phyloP scores from a whole-genome alignment of 1,140 invertebrate genomes.

The Magallana gigas region DNA sequence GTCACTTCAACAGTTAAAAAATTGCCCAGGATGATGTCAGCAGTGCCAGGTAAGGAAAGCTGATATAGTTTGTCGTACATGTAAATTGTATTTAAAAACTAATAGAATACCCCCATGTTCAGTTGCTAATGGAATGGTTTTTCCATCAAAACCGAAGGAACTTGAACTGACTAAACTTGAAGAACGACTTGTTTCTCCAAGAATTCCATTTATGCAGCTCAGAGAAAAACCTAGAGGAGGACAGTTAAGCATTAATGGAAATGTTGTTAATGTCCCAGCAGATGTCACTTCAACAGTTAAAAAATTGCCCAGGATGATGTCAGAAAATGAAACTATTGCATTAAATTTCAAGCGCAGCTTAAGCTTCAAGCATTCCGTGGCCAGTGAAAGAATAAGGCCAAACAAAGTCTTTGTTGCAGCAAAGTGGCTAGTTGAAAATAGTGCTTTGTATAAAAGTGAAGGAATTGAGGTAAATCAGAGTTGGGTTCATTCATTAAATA shows the following conservation, averaged over 20 bases:
- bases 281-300: slow-evolving; percentile 45
- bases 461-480: slow-evolving; percentile 34
- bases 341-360: slow-evolving; percentile 47
- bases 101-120: slow-evolving; percentile 48
- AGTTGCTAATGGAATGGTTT: slow-evolving; percentile 51
- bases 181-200: slow-evolving; percentile 42
- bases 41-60: neutral
- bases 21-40: no score
- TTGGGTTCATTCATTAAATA: neutral
- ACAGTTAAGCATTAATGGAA: slow-evolving; percentile 44
- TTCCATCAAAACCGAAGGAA: slow-evolving; percentile 51
- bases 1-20: no score
- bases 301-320: slow-evolving; percentile 26
- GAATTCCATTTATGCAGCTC: slow-evolving; percentile 61
- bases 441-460: slow-evolving; percentile 37
- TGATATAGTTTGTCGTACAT: slow-evolving; percentile 49
- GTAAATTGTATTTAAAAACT: neutral
- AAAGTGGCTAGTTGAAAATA: slow-evolving; percentile 46
- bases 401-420: slow-evolving; percentile 30
- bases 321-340: slow-evolving; percentile 37
- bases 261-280: slow-evolving; percentile 59
- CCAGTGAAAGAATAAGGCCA: slow-evolving; percentile 42
- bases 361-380: slow-evolving; percentile 15
- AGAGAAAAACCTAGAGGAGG: slow-evolving; percentile 51
- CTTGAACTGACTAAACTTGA: slow-evolving; percentile 48